Base-by-base conservation (phyloP, 2,888 invertebrate genomes). In the Chrysomela aeneicollis region DNA sequence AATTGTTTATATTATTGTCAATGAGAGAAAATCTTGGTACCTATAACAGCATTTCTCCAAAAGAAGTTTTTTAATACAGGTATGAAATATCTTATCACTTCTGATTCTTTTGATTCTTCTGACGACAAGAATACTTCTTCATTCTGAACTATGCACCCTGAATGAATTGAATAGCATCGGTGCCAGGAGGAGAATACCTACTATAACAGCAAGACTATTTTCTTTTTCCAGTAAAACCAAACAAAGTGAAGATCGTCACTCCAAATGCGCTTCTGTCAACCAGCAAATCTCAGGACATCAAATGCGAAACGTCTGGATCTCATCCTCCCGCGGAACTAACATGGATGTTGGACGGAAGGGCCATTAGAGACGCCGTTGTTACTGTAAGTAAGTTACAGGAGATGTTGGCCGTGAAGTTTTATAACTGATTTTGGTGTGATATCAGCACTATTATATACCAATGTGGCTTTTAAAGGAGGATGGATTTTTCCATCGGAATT, bases 291-390 rank as follows among this genome's bases (percentile, higher is more conserved):
- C 87, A 91, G 74, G 89, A 89, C 57, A 87, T 91, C 71, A 88
- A 89, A 68, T 94, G 94, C 81, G 92, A 92, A 76, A 90, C 92
- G 46, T 88, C 91, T 80, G 94, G 94, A 35, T 93, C 93, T 54
- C 90, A 90, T 80, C 94, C 94, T 19, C 89, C 93, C 12, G 93
- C 94, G 2, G 91, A 91, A 80, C 88, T 94, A 66, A 87, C 90
- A 76, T 94, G 93, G 94, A 87, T 91, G 70, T 85, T 94, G 72
- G 92, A 91, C 77, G 89, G 88, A 66, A 87, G 88, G 75, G 85
- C 87, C 72, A 87, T 90, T 76, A 85, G 86, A 73, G 87, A 87
- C 76, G 86, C 88, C 57, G 87, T 87, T 73, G 84, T 87, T 65
- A 87, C 88, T 69, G 87, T 87, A 73, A 87, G 86, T 77, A 85